A percentile compares a stretch with the other conserved stretches of the same genome.
phyloP scores from a whole-genome alignment of 1,140 invertebrate species.

The Caenorhabditis briggsae region DNA sequence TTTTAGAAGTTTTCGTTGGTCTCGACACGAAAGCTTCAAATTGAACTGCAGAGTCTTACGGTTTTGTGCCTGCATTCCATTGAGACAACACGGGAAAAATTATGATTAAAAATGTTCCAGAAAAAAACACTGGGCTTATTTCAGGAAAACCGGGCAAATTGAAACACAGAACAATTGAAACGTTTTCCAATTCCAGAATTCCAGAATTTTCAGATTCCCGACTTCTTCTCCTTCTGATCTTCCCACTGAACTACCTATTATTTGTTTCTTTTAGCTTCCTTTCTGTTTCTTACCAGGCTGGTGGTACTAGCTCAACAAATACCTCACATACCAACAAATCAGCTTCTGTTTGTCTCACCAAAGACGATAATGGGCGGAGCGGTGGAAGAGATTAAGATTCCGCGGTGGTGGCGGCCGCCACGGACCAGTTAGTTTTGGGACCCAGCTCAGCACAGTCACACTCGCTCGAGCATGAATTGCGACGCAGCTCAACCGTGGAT shows the following conservation, averaged over 20 bases:
- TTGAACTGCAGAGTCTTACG: too few species aligned
- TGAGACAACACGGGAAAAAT: too few species aligned
- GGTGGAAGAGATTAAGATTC: neutral
- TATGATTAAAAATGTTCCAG: too few species aligned
- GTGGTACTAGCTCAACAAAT: neutral
- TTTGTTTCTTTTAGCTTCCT: neutral
- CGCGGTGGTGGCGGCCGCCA: too few species aligned
- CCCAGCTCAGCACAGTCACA: conserved; percentile 19
- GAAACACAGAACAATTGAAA: too few species aligned
- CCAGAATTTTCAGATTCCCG: neutral
- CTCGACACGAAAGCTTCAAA: too few species aligned
- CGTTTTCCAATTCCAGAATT: too few species aligned
- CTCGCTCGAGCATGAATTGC: conserved; percentile 48
- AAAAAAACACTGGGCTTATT: too few species aligned
- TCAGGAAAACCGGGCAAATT: too few species aligned
- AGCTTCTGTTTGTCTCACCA: conserved; percentile 22
- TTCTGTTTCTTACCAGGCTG: neutral
- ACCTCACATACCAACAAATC: conserved; percentile 26
- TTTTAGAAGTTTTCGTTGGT: too few species aligned
- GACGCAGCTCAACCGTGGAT: conserved; percentile 50
- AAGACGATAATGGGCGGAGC: neutral
- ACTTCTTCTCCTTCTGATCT: neutral
- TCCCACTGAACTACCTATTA: conserved; percentile 3
- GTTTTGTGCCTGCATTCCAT: too few species aligned
- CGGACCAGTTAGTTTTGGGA: conserved; percentile 39